Evolutionary conservation across 2,888 invertebrate genomes (phyloP), one percentile per base, ranked within the genome.

Genomic region (Lasioglossum villosulum): DNA sequence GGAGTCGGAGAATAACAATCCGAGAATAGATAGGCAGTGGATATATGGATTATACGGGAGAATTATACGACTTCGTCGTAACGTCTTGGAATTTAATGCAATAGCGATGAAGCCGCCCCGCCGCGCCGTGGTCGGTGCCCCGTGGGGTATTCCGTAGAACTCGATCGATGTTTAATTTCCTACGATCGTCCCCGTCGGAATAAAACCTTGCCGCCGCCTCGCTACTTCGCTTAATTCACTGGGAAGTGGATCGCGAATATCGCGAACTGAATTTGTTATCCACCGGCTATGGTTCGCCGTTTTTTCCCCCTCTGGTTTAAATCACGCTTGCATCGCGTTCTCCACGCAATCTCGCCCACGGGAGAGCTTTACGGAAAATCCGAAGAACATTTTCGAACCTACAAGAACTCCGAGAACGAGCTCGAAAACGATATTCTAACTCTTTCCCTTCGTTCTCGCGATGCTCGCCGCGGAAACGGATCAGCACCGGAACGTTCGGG

Each of bases 21-120:
- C 86, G 81, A 76, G 90, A 90, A 88, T 90, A 83, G 90, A 88
- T 90, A 90, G 90, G 73, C 80, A 76, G 75, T 78, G 85, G 88
- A 90, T 90, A 88, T 87, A 86, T 90, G 90, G 90, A 90, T 90
- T 90, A 90, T 86, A 83, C 88, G 78, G 76, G 84, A 83, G 90
- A 90, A 90, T 90, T 90, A 90, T 90, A 88, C 83, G 86, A 88
- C 78, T 88, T 78, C 85, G 73, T 72, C 75, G 88, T 85, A 85
- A 86, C 88, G 90, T 90, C 85, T 82, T 81, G 71, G 75, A 85
- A 81, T 90, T 89, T 90, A 90, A 90, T 88, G 90, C 83, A 80
- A 73, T 83, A 86, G 56, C 88, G 78, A 59, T 81, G 70, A 82
- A 79, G 75, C 84, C 66, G 23, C 48, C 45, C 14, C 42, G 45